phyloP scores from a whole-genome alignment of 2,113 vertebrate genomes.

The Macheiramphus alcinus region DNA sequence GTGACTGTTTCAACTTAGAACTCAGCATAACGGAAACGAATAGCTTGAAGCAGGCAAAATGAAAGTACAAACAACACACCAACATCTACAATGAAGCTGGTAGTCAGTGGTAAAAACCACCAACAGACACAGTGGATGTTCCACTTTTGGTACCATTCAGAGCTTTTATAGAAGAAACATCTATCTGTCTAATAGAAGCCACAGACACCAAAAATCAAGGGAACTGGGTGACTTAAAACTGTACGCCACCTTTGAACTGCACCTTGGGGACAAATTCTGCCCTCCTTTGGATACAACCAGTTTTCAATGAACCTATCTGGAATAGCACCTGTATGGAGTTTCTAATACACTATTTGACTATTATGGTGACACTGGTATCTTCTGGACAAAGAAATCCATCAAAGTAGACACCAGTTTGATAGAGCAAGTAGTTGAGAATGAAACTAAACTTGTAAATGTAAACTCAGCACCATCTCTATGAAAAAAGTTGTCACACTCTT shows the following conservation, averaged over 20 bases:
- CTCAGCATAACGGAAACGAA: not conserved
- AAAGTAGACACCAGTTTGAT: not conserved
- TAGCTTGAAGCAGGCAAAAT: not conserved
- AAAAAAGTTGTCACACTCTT: not conserved
- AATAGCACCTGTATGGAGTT: not conserved
- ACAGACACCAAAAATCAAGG: not conserved
- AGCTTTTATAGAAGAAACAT: not conserved
- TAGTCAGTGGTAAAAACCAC: not conserved
- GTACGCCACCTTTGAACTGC: not conserved
- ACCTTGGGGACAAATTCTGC: not conserved
- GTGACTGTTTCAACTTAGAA: not conserved
- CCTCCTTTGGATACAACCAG: not conserved
- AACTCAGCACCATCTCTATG: not conserved
- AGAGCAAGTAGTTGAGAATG: not conserved
- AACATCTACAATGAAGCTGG: not conserved
- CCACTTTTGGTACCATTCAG: not conserved
- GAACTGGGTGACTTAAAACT: not conserved
- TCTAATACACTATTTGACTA: not conserved
- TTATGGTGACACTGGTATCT: not conserved
- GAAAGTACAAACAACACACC: not conserved
- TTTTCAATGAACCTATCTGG: not conserved
- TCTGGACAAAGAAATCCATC: not conserved
- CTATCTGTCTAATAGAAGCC: not conserved
- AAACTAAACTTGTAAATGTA: not conserved
- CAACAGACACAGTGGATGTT: not conserved